These are phyloP conservation scores for Epinephelus fuscoguttatus DNA, from an alignment of 2,113 vertebrate genomes.

Conservation along the genomic window DNA sequence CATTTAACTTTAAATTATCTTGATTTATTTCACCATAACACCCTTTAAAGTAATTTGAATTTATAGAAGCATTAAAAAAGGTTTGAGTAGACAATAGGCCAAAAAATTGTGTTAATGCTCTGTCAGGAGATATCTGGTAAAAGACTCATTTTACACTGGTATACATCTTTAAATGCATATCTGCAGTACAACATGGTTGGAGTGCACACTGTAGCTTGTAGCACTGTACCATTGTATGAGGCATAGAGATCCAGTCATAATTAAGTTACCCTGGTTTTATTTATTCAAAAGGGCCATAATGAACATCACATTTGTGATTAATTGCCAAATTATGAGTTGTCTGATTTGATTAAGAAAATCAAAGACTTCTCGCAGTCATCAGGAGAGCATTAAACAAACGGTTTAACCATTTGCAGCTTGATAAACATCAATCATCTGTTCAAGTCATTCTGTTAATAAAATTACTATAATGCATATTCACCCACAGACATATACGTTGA, in stretches of 20 bases:
- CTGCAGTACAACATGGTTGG: neutral
- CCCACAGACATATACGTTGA: neutral
- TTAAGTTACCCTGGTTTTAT: too few species aligned
- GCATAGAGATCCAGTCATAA: too few species aligned
- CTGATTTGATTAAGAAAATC: conserved; percentile 1
- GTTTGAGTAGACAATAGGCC: neutral
- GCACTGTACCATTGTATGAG: neutral
- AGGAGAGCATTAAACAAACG: neutral
- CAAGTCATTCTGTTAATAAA: neutral
- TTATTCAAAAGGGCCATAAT: neutral
- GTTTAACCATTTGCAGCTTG: neutral
- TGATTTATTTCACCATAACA: too few species aligned
- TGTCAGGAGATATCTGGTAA: neutral
- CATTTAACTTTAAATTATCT: too few species aligned
- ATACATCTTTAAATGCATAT: neutral
- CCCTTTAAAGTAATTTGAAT: neutral
- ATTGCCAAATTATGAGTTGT: neutral
- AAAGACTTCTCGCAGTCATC: neutral
- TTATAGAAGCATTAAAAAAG: neutral
- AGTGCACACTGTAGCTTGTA: neutral
- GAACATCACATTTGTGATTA: neutral
- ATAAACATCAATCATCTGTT: too few species aligned
- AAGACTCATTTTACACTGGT: neutral
- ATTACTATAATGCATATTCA: neutral
- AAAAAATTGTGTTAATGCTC: neutral